Conservation (phyloP, 2,888 invertebrate genomes). For the Amorpha juglandis region DNA sequence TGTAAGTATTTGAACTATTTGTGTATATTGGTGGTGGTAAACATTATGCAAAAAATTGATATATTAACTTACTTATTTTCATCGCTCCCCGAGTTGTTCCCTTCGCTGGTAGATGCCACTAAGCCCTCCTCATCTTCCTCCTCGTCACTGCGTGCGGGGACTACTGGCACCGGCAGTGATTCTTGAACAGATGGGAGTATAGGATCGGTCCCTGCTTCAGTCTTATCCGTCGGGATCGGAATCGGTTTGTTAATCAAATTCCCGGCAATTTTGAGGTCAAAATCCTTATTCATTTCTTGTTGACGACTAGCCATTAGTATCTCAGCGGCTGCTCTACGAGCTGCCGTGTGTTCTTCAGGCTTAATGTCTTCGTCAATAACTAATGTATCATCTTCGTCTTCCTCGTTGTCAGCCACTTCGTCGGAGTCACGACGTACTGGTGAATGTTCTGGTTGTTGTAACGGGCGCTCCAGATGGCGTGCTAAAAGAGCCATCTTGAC, state of each 20-base stretch:
- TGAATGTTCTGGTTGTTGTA: slow-evolving; percentile 71
- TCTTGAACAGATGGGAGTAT: slow-evolving; percentile 83
- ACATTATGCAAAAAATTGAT: neutral
- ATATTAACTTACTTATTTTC: slow-evolving; percentile 87
- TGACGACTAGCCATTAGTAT: slow-evolving; percentile 81
- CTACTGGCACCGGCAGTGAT: slow-evolving; percentile 90
- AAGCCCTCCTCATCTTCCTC: slow-evolving; percentile 92
- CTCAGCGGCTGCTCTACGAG: slow-evolving; percentile 84
- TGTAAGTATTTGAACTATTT: neutral
- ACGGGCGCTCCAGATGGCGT: slow-evolving; percentile 88
- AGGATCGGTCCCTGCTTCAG: slow-evolving; percentile 74
- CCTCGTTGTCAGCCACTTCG: slow-evolving; percentile 85
- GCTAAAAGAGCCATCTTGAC: slow-evolving; percentile 91
- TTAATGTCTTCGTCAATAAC: slow-evolving; percentile 86
- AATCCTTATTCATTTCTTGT: slow-evolving; percentile 77
- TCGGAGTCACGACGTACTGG: slow-evolving; percentile 77
- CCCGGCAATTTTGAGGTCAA: slow-evolving; percentile 82
- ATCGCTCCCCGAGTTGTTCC: slow-evolving; percentile 92
- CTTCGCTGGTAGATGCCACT: slow-evolving; percentile 92
- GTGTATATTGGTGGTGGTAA: neutral
- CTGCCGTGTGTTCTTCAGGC: slow-evolving; percentile 69
- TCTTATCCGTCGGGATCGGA: slow-evolving; percentile 58
- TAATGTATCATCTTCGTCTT: slow-evolving; percentile 87
- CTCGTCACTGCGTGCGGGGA: slow-evolving; percentile 78
- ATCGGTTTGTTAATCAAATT: slow-evolving; percentile 83